Conservation (phyloP, 2,888 invertebrate genomes). For the Cremastinae sp. region DNA sequence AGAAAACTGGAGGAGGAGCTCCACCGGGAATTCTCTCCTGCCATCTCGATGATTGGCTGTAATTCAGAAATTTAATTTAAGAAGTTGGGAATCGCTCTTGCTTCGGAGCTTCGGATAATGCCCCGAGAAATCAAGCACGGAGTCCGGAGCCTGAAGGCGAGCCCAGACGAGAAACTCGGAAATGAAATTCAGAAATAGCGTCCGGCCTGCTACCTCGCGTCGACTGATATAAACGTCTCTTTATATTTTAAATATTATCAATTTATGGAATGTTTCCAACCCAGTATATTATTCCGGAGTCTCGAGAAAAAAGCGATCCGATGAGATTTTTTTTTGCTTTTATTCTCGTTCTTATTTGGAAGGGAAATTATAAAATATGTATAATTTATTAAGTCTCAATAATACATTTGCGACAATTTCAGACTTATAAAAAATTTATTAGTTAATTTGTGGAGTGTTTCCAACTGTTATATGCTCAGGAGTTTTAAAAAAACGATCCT, state of each 20-base stretch:
- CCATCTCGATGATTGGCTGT: conserved; percentile 61
- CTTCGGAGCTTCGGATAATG: conserved; percentile 23
- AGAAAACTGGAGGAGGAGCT: conserved; percentile 5
- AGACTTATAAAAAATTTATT: too few relatives aligned
- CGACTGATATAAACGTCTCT: neutral
- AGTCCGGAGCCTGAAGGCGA: conserved; percentile 4
- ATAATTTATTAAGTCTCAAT: too few relatives aligned
- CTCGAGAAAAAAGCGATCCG: neutral
- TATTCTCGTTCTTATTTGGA: too few relatives aligned
- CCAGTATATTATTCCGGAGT: neutral
- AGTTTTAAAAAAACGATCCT: too few relatives aligned
- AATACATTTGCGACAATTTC: too few relatives aligned
- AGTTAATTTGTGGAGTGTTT: too few relatives aligned
- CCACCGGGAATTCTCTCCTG: conserved; percentile 31
- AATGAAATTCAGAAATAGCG: conserved; percentile 66
- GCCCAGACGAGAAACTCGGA: conserved; percentile 46
- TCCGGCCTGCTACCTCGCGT: conserved; percentile 42
- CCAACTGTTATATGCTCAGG: too few relatives aligned
- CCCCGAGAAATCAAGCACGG: conserved; percentile 43
- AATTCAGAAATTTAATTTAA: conserved; percentile 72
- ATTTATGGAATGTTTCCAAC: too few relatives aligned
- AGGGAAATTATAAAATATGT: too few relatives aligned
- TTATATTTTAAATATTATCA: neutral
- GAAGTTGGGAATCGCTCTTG: conserved; percentile 61
- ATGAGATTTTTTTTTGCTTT: too few relatives aligned